Base-by-base conservation (phyloP, 2,797 vertebrate genomes). In the Gouania willdenowi region DNA sequence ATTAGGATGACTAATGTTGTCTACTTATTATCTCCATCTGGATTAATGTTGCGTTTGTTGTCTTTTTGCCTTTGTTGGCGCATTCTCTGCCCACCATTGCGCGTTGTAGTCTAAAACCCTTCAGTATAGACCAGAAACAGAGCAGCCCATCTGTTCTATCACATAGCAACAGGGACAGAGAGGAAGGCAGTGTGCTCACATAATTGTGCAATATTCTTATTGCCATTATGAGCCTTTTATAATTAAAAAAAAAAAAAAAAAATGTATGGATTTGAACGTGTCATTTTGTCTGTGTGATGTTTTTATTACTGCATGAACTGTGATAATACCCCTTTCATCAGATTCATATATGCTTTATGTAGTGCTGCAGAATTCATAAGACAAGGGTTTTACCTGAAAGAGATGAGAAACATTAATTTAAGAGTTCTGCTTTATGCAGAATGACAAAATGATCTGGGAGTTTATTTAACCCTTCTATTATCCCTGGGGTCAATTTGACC, bases 61-160 rank as follows among this genome's bases (percentile, higher is more conserved):
- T 25, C 7, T 19, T 21, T 9, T 2, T 3, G 4, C 7, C 30
- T 67, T 77, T 75, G 82, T 39, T 61, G 39, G 68, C 74, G 83
- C 77, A 80, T 82, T 77, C 61, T 67, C 71, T 73, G 71, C 77
- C 77, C 77, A 81, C 73, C 62, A 69, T 47, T 68, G 72, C 74
- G 70, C 68, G 71, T 76, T 74, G 74, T 73, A 74, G 68, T 79
- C 83, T 76, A 63, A 65, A 75, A 84, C 66, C 26, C 79, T 77
- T 64, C 48, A 76, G 53, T 52, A n/a, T n/a, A 72, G 64, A 79
- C 45, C 64, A 59, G 69, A 76, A 66, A 75, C 71, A 59, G 75
- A 77, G 69, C 53, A 67, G 74, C 75, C 79, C 79, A 83, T 84
- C 84, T 84, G 81, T 82, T 82, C 82, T 45, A 77, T 83, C 77